Base-by-base conservation (phyloP, 2,888 invertebrate species). In the Chaitophorus viminalis region DNA sequence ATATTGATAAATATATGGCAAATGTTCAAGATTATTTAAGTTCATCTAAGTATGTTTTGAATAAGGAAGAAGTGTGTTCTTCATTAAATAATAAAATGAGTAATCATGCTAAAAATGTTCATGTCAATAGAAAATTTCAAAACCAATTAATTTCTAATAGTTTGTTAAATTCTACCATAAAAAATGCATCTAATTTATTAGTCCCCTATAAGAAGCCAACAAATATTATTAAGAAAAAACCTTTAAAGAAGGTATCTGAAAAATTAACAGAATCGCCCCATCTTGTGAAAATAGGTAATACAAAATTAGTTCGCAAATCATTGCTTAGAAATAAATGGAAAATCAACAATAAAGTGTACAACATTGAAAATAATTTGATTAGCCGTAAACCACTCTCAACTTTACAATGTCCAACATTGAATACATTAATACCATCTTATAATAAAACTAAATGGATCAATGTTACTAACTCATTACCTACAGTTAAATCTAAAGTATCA, bases 91-190 rank as follows among this genome's bases (percentile, higher is more conserved):
- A 70, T 4, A 33, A n/a, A 70, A 78, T 52, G 8, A 74, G 54
- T 33, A 77, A 60, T 72, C 39, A 60, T 21, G n/a, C 39, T 39
- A 87, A 87, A 72, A 87, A 79, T 87, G 86, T 87, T 36, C 79
- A 87, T 87, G 86, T 87, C 8, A 87, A 87, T 87, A 87, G 79
- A 36, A 87, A 79, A 60, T 87, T 87, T 79, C 79, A 87, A 79
- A 87, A 60, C 17, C 52, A 79, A 46, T 79, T 79, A 31, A 76
- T 84, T 3, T 79, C 78, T 31, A 72, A 36, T 36, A 74, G 8
- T 74, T 36, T 36, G 21, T 74, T 79, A 31, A 79, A 72, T 29
- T 60, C 79, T 60, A 76, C 76, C 14, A 39, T 25, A 39, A 83
- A 65, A 75, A 75, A 8, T 84, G 1, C 33, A 68, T n/a, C 78